Evolutionary conservation across 2,888 invertebrate species (phyloP), one percentile per base, ranked within the genome.

Genomic region (Nemotelus nigrinus): DNA sequence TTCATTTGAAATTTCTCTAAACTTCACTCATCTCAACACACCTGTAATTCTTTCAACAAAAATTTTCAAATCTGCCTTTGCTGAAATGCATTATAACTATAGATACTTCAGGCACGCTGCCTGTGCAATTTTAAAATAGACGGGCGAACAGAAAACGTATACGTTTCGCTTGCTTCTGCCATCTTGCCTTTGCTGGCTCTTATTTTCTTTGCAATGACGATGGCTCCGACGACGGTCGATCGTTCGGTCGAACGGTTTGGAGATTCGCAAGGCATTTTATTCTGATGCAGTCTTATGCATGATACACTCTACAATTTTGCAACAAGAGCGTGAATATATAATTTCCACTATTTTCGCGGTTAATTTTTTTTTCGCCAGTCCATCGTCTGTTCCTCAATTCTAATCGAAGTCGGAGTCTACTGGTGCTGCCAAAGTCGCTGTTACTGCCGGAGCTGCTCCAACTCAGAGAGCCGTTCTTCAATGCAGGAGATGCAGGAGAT

Each of bases 241-340:
- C 25, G 25, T 25, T 25, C 25, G 25, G 25, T 25, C 25, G 58
- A 5, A 25, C 39, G 39, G n/a, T 58, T 58, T 58, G 5, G 39
- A 53, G 7, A 25, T 25, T 25, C 25, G 25, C 25, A 25, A 25
- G 25, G 25, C n/a, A 57, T 57, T 57, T 70, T 70, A 70, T 70
- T 70, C 41, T 70, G 53, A 53, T 70, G 70, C 55, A 70, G 43
- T 70, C 55, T 10, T 25, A 10, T 53, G 7, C 53, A 53, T 53
- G 8, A n/a, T 53, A 2, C n/a, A n/a, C 3, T 58, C 25, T 39
- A 25, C 25, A 25, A 50, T 74, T 63, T 74, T 60, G 60, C 63
- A 74, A 48, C 63, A 47, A 72, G 60, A 74, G 60, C 74, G 74
- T 39, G 63, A 60, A 74, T 63, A 74, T 74, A 47, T 63, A 50